These are phyloP conservation scores for Macaria liturata DNA, from an alignment of 2,888 invertebrate genomes.

Conservation along the genomic window DNA sequence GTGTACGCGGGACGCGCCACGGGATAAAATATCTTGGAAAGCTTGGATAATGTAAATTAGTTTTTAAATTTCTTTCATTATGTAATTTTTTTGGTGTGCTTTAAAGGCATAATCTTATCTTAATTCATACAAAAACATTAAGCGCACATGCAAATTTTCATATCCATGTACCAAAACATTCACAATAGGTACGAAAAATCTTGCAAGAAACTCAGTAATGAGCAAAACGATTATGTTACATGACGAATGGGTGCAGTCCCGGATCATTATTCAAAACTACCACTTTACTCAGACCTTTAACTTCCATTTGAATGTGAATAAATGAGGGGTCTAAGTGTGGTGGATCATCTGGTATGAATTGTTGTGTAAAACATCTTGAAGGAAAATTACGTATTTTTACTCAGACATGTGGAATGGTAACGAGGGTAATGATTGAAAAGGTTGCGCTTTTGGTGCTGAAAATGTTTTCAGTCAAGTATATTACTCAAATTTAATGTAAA, in stretches of 20 bases:
- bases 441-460: conserved; percentile 12
- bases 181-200: conserved; percentile 1
- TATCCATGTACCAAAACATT: neutral
- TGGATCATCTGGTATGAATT: conserved; percentile 60
- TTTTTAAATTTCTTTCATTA: too few relatives aligned
- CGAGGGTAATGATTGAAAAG: conserved; percentile 33
- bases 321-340: conserved; percentile 38
- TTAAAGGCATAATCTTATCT: too few relatives aligned
- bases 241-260: conserved; percentile 60
- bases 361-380: conserved; percentile 62
- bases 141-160: too few relatives aligned
- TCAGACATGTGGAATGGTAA: conserved; percentile 39
- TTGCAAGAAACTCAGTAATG: conserved; percentile 48
- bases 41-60: too few relatives aligned
- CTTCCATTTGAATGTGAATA: conserved; percentile 8
- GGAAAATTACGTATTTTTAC: conserved; percentile 61
- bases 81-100: too few relatives aligned
- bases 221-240: conserved; percentile 65
- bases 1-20: too few relatives aligned
- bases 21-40: too few relatives aligned
- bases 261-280: conserved; percentile 68
- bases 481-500: too few relatives aligned
- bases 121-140: too few relatives aligned
- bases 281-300: conserved; percentile 44
- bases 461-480: too few relatives aligned